Base-by-base conservation (phyloP, 2,113 vertebrate genomes). In the Apaloderma vittatum region DNA sequence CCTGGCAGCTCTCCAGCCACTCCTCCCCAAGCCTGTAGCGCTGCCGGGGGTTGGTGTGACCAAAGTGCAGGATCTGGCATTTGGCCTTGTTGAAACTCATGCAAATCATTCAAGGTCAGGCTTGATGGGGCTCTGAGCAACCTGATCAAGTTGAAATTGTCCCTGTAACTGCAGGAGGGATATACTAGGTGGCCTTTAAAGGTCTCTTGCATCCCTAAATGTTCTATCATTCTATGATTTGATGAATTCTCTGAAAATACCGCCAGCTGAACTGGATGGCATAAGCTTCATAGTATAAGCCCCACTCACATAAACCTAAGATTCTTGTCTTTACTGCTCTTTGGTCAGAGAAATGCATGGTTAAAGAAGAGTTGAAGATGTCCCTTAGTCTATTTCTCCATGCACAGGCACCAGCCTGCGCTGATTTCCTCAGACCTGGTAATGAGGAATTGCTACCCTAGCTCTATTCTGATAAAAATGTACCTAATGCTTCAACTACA, bases 401-500 rank as follows among this genome's bases (percentile, higher is more conserved):
- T 0, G 2, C 20, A 66, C 36, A 79, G 67, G 27, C 24, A 26
- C 22, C 29, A 52, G 8, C 22, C 43, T 37, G 32, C 8, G 6
- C 9, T 26, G 30, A 30, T 16, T 19, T 40, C 21, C 55, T 72
- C 62, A 73, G 74, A 5, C 19, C 19, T 20, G 8, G 11, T 34
- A 62, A 29, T 0, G 1, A 45, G 22, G 30, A 40, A 12, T 70
- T 45, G 27, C 5, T 75, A 57, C 26, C 23, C 3, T 5, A 63
- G 3, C 5, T 37, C 1, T 7, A 22, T 3, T n/a, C 15, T 34
- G 18, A 70, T 26, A 20, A 86, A 76, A 73, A 49, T 8, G 1
- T 48, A 5, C 15, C 12, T 61, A 11, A 10, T 17, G 0, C 4
- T 43, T 46, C 59, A 54, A 8, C 3, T 3, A 4, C 11, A 12